phyloP scores from a whole-genome alignment of 53 echinoderm and acorn worm species.

The Holothuria scabra region DNA sequence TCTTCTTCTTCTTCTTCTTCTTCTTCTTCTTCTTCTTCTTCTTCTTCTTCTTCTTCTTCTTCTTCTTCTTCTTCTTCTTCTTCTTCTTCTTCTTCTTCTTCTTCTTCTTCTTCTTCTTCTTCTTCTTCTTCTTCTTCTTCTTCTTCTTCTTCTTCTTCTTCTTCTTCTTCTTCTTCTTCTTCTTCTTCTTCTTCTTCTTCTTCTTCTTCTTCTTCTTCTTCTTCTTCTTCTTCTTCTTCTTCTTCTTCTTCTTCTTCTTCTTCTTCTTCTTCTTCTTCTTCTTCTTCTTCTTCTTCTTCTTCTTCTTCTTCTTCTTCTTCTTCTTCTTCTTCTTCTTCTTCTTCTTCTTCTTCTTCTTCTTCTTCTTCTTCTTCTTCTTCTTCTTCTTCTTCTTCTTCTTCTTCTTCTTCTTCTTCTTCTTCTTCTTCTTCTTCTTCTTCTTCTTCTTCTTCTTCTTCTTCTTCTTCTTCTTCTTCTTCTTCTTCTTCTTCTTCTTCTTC shows the following conservation, averaged over 20 bases:
- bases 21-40: constrained; percentile 39
- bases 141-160: constrained; percentile 40
- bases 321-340: neutral
- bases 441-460: neutral
- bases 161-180: neutral
- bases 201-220: neutral
- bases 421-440: neutral
- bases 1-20: constrained; percentile 37
- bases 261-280: neutral
- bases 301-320: neutral
- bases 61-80: constrained; percentile 41
- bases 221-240: neutral
- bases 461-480: neutral
- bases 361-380: neutral
- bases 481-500: neutral
- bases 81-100: constrained; percentile 40
- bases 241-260: neutral
- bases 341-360: neutral
- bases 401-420: neutral
- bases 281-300: neutral
- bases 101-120: constrained; percentile 42
- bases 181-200: neutral
- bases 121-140: constrained; percentile 40
- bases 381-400: neutral
- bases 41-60: constrained; percentile 39